Evolutionary conservation across 1,140 invertebrate genomes (phyloP).

Genomic region (Oryzaephilus surinamensis): DNA sequence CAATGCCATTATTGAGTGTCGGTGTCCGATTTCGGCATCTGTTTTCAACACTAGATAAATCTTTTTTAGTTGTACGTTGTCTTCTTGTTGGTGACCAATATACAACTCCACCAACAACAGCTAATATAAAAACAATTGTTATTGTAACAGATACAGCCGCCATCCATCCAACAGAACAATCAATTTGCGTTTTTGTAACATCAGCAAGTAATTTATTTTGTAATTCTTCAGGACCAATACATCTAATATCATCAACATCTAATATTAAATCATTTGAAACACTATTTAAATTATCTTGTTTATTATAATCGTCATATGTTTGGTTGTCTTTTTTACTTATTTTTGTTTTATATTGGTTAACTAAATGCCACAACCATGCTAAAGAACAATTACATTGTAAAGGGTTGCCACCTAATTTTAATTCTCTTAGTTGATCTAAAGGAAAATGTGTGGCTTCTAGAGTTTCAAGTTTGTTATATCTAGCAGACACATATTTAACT

Average conservation of each 20-base stretch:
- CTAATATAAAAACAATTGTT: slow-evolving; percentile 44
- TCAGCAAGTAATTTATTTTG: slow-evolving; percentile 39
- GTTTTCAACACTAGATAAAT: slow-evolving; percentile 40
- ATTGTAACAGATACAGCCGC: slow-evolving; percentile 43
- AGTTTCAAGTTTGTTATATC: slow-evolving; percentile 57
- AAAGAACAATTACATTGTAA: slow-evolving; percentile 79
- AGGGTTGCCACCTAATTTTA: slow-evolving; percentile 70
- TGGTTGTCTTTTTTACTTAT: slow-evolving; percentile 21
- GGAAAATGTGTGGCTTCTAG: slow-evolving; percentile 70
- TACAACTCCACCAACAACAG: slow-evolving; percentile 42
- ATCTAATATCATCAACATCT: slow-evolving; percentile 42
- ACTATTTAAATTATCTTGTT: slow-evolving; percentile 36
- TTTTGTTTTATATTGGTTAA: slow-evolving; percentile 45
- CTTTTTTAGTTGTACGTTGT: slow-evolving; percentile 39
- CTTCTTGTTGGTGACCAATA: slow-evolving; percentile 45
- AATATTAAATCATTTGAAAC: slow-evolving; percentile 21
- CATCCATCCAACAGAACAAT: slow-evolving; percentile 49
- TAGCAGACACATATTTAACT: slow-evolving; percentile 58
- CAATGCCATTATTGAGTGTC: slow-evolving; percentile 12
- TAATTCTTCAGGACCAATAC: slow-evolving; percentile 43
- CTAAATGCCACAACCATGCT: slow-evolving; percentile 72
- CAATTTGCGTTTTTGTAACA: slow-evolving; percentile 47
- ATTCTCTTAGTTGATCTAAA: slow-evolving; percentile 55
- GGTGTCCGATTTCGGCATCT: slow-evolving; percentile 23
- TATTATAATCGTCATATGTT: slow-evolving; percentile 21